A percentile compares a stretch with the other conserved stretches of the same genome.
These are phyloP conservation scores for Bombus cullumanus DNA, from an alignment of 1,140 invertebrate genomes.

Conservation along the genomic window DNA sequence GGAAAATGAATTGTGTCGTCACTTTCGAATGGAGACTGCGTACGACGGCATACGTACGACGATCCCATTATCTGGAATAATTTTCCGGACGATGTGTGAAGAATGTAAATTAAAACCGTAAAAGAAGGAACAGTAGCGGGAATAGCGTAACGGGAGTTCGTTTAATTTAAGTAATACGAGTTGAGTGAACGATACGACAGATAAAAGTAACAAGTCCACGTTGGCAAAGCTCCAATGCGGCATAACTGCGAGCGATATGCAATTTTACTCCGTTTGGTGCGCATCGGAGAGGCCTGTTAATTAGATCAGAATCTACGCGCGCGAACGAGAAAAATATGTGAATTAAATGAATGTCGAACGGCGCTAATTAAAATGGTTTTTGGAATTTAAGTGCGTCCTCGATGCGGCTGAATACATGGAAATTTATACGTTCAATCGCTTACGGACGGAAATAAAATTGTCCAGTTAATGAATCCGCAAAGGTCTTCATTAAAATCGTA, in stretches of 20 bases:
- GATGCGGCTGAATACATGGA: not conserved
- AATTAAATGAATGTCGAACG: slow-evolving; percentile 41
- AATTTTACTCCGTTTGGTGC: slow-evolving; percentile 57
- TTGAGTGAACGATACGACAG: slow-evolving; percentile 43
- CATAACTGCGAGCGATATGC: slow-evolving; percentile 36
- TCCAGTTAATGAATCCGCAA: slow-evolving; percentile 6
- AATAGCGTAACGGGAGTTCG: slow-evolving; percentile 10
- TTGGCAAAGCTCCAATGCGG: slow-evolving; percentile 57
- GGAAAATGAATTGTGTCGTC: too few relatives aligned
- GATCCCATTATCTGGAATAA: not conserved
- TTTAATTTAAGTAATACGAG: slow-evolving; percentile 64
- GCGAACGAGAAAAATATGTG: slow-evolving; percentile 8
- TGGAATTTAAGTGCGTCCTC: slow-evolving; percentile 19
- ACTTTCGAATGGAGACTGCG: too few relatives aligned
- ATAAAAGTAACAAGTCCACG: slow-evolving; percentile 51
- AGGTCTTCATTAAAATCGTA: slow-evolving; percentile 15
- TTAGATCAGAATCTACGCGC: slow-evolving; percentile 45
- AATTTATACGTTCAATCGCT: slow-evolving; percentile 32
- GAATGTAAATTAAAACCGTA: not conserved
- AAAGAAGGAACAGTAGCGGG: not conserved
- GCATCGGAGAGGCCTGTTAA: slow-evolving; percentile 53
- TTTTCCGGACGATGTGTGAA: too few relatives aligned
- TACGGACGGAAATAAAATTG: slow-evolving; percentile 22
- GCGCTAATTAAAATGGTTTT: slow-evolving; percentile 39
- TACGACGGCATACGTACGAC: too few relatives aligned